Evolutionary conservation across 2,113 vertebrate genomes (phyloP), one percentile per base, ranked within the genome.

Genomic region (Callocephalon fimbriatum): DNA sequence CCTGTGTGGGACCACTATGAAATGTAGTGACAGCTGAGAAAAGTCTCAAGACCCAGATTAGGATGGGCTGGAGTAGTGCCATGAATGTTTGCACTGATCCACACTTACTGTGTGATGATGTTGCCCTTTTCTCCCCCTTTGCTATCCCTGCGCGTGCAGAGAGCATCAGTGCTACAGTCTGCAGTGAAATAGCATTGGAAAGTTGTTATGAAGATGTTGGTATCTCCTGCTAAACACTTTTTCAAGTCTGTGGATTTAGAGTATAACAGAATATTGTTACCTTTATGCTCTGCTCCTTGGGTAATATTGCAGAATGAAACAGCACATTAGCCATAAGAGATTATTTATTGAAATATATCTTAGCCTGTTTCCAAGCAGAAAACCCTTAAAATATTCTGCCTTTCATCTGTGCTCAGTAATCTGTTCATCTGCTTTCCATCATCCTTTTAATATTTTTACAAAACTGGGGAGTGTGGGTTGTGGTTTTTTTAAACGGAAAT

Each of bases 401-500:
- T 92, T 91, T 82, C 78, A 51, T 92, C 58, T 92, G 59, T 77
- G 38, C 71, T 95, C 61, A 65, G n/a, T 96, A 95, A 97, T 98
- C 97, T 97, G 67, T 93, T 97, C 42, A 97, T 97, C 94, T 96
- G 53, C 56, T 82, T 66, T 63, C 67, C 1, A 0, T 83, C 75
- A 38, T 44, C 83, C 86, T 82, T 95, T 96, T 97, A 96, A 95
- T 98, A 97, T 93, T 97, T 91, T 79, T 74, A 44, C 76, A 86
- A 90, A 91, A 58, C 66, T 68, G 31, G 40, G 4, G 9, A 47
- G 42, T 27, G 16, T 63, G n/a, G n/a, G 8, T n/a, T 75, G 15
- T 17, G 7, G 0, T 70, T 86, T 90, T 63, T 81, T 74, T 23
- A 35, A 92, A 96, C 98, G 98, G 98, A 98, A 98, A 98, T 98